These are phyloP conservation scores for Poecilia latipinna DNA, from an alignment of 2,113 vertebrate genomes.

Conservation along the genomic window DNA sequence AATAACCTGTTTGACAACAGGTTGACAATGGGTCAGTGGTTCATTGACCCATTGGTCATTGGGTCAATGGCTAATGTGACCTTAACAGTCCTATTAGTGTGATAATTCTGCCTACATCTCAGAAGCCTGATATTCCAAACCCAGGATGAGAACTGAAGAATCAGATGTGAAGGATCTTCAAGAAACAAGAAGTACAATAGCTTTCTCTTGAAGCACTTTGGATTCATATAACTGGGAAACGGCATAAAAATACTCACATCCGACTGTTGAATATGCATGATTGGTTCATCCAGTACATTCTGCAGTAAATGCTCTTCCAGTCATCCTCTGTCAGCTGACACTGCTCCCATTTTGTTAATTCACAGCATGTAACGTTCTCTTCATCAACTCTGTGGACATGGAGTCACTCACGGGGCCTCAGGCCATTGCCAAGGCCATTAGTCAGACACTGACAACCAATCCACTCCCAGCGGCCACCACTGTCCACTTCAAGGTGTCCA, in stretches of 20 bases:
- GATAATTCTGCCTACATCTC: neutral
- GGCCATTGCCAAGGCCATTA: slow-evolving; percentile 92
- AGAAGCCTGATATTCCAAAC: neutral
- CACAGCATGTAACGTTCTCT: slow-evolving; percentile 94
- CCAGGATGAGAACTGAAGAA: neutral
- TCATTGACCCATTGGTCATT: no score
- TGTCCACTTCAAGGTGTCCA: slow-evolving; percentile 95
- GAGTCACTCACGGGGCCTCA: slow-evolving; percentile 96
- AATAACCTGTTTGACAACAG: no score
- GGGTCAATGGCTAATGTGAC: neutral
- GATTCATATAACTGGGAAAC: neutral
- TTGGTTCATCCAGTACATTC: neutral
- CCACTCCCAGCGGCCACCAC: slow-evolving; percentile 85
- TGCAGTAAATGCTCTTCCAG: neutral
- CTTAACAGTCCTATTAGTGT: neutral
- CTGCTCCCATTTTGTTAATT: slow-evolving; percentile 20
- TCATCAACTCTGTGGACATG: slow-evolving; percentile 97
- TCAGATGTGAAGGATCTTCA: neutral
- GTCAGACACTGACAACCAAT: slow-evolving; percentile 86
- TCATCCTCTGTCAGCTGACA: neutral
- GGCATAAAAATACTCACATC: neutral
- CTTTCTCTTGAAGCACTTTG: neutral
- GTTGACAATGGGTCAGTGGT: no score
- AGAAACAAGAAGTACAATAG: neutral
- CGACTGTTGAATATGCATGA: neutral